A percentile compares a stretch with the other conserved stretches of the same genome.
These are phyloP conservation scores for Saturnia pavonia DNA, from an alignment of 2,888 invertebrate genomes.

Conservation along the genomic window DNA sequence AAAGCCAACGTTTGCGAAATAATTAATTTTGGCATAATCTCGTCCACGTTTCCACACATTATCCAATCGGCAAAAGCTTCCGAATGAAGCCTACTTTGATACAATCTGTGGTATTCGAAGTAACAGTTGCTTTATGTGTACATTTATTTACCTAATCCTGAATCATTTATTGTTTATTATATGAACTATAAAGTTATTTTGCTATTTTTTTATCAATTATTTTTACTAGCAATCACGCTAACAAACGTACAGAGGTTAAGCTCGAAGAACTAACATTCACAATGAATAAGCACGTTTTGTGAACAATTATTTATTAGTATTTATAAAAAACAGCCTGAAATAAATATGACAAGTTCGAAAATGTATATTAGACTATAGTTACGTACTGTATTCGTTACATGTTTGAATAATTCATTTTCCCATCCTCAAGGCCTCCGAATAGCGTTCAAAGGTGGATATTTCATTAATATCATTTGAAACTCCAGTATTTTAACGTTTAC, in stretches of 20 bases:
- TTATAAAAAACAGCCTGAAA: conserved; percentile 7
- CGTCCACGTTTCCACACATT: not conserved
- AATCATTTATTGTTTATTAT: not conserved
- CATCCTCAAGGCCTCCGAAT: no score
- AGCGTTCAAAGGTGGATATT: no score
- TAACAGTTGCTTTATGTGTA: not conserved
- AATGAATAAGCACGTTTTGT: conserved; percentile 7
- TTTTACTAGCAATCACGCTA: not conserved
- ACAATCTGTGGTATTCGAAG: conserved; percentile 9
- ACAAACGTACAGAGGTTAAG: conserved; percentile 3
- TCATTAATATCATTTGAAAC: no score
- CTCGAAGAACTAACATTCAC: conserved; percentile 5
- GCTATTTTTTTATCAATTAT: not conserved
- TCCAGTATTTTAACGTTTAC: no score
- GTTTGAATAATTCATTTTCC: no score
- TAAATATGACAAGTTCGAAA: not conserved
- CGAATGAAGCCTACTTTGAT: conserved; percentile 1
- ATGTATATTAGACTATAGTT: not conserved
- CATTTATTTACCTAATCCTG: conserved; percentile 9
- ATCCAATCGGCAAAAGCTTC: conserved; percentile 1
- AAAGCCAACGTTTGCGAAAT: conserved; percentile 4
- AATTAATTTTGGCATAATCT: conserved; percentile 10
- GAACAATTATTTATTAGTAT: not conserved
- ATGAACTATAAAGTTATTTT: not conserved
- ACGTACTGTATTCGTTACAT: no score